phyloP scores from a whole-genome alignment of 2,888 invertebrate species.

The Stenichneumon culpator region DNA sequence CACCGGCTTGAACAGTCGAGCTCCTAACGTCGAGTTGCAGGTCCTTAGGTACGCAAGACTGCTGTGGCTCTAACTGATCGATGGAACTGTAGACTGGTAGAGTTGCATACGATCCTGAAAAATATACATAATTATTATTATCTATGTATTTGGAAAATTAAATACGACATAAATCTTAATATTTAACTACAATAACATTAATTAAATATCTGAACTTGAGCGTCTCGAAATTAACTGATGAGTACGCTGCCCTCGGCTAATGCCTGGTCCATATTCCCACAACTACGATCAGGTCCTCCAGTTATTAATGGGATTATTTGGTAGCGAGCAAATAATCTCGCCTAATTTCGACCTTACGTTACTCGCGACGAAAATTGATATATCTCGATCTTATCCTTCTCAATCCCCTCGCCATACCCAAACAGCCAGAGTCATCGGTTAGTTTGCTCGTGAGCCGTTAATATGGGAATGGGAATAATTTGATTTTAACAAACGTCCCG shows the following conservation, averaged over 20 bases:
- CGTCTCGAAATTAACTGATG: too few relatives aligned
- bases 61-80: not conserved
- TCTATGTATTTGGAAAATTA: too few relatives aligned
- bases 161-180: too few relatives aligned
- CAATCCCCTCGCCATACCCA: not conserved
- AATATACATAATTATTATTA: too few relatives aligned
- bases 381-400: slow-evolving; percentile 2
- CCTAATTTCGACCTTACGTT: not conserved
- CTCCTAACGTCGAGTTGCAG: not conserved
- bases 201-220: too few relatives aligned
- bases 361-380: slow-evolving; percentile 10
- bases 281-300: not conserved
- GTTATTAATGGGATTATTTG: too few relatives aligned
- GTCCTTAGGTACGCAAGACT: not conserved
- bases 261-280: too few relatives aligned
- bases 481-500: slow-evolving; percentile 83
- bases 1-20: not conserved
- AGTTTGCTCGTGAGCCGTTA: slow-evolving; percentile 58
- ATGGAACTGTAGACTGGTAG: not conserved
- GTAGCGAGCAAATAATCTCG: not conserved
- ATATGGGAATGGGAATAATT: slow-evolving; percentile 75
- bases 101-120: too few relatives aligned
- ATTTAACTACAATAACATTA: too few relatives aligned
- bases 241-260: too few relatives aligned
- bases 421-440: slow-evolving; percentile 9